These are phyloP conservation scores for Apeltes quadracus DNA, from an alignment of 2,113 vertebrate genomes.

Conservation along the genomic window DNA sequence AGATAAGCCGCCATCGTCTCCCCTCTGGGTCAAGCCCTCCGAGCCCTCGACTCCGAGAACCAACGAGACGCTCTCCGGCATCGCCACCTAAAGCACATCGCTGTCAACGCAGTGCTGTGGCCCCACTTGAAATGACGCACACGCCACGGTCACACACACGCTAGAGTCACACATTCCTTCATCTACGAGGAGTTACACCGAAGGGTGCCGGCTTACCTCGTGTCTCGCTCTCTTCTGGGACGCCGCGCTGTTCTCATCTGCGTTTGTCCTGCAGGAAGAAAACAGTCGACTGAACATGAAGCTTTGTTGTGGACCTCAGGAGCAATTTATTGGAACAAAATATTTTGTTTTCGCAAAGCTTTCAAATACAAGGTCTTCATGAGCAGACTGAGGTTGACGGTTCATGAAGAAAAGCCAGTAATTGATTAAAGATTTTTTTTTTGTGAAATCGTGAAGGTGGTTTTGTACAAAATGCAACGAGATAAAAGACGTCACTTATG, in stretches of 20 bases:
- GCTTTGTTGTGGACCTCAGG: not conserved
- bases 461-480: not conserved
- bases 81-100: constrained; percentile 63
- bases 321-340: not conserved
- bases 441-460: not conserved
- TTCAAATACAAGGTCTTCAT: not conserved
- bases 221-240: constrained; percentile 88
- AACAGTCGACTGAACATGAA: constrained; percentile 16
- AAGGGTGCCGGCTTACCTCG: constrained; percentile 81
- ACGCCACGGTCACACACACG: not conserved
- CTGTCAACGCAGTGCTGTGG: not conserved
- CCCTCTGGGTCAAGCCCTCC: constrained; percentile 74
- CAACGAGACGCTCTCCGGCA: constrained; percentile 71
- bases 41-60: constrained; percentile 64
- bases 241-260: constrained; percentile 71
- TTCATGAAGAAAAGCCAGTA: not conserved
- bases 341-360: not conserved
- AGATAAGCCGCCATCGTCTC: constrained; percentile 90
- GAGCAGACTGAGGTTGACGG: not conserved
- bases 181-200: not conserved
- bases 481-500: constrained; percentile 11
- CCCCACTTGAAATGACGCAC: constrained; percentile 1
- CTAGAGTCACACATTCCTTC: constrained; percentile 2
- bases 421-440: not conserved
- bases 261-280: constrained; percentile 79